Base-by-base conservation (phyloP, 1,140 invertebrate genomes). In the Diachasmimorpha longicaudata region DNA sequence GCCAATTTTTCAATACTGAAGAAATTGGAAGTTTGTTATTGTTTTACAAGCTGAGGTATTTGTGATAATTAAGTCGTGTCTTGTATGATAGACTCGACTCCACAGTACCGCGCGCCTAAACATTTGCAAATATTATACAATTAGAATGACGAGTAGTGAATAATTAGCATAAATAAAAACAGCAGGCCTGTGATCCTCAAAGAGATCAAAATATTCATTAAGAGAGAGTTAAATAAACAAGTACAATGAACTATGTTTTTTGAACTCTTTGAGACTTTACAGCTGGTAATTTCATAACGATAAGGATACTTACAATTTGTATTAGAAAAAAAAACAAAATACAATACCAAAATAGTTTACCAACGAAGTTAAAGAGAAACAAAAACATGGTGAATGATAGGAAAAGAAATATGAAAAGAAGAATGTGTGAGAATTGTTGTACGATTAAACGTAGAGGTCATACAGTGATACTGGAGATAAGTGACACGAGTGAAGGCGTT, bases 291-390 rank as follows among this genome's bases (percentile, higher is more conserved):
- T 36, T 52, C 42, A 25, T 44, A 70, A 72, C 16, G 31, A 72
- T 72, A 55, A 52, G 44, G 11, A 72, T 36, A 72, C 70, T 72
- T 58, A 72, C 44, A 55, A 72, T 71, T 52, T 71, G 44, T 71
- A 71, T 71, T 48, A 71, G 44, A 77, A 73, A 70, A 31, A n/a
- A 44, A 70, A 68, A 72, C 72, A 63, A 76, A 68, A 80, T 78
- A 80, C 79, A 67, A 78, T 74, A 77, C 72, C 71, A 81, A 79
- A 79, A 74, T 82, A 81, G 79, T 77, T 78, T 79, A 72, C 72
- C 80, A 80, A 79, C 76, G 77, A 81, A 81, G 72, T 52, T 52
- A 37, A 55, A 72, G 52, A 55, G 46, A 36, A 14, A 70, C 23
- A 48, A 48, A 36, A 37, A 55, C 2, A 37, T 58, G 52, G 46